A percentile compares a stretch with the other conserved stretches of the same genome.
phyloP scores from a whole-genome alignment of 1,140 invertebrate genomes.

The Cherax destructor region DNA sequence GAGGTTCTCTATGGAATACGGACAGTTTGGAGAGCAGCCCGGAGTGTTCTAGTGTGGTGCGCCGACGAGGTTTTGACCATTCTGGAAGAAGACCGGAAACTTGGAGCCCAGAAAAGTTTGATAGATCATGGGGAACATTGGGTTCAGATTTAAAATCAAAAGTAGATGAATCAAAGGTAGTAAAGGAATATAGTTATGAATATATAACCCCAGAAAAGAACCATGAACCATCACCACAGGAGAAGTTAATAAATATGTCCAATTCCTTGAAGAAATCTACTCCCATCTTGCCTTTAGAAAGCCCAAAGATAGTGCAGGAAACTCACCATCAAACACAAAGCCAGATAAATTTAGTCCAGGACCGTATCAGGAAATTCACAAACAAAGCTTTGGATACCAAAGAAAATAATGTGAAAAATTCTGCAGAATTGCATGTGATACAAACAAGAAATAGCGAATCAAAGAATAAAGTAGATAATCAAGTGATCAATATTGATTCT shows the following conservation, averaged over 20 bases:
- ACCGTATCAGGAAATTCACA: conserved; percentile 78
- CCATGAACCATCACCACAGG: conserved; percentile 14
- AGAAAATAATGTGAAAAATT: conserved; percentile 47
- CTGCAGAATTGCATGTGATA: background rate
- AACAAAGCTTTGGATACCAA: conserved; percentile 45
- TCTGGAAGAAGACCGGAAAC: conserved; percentile 66
- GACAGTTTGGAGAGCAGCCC: conserved; percentile 49
- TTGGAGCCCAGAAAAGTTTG: conserved; percentile 72
- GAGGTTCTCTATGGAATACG: conserved; percentile 33
- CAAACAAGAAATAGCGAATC: conserved; percentile 9
- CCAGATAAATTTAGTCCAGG: conserved; percentile 77
- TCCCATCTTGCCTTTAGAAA: conserved; percentile 54
- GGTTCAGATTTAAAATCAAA: conserved; percentile 43
- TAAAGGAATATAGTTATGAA: conserved; percentile 70
- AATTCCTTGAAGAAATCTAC: conserved; percentile 57
- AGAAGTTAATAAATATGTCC: conserved; percentile 42
- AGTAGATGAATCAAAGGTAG: conserved; percentile 64
- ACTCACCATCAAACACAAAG: conserved; percentile 74
- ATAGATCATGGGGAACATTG: conserved; percentile 53
- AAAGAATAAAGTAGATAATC: conserved; percentile 40
- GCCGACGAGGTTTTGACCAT: conserved; percentile 47
- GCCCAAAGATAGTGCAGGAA: conserved; percentile 70
- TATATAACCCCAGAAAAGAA: conserved; percentile 68
- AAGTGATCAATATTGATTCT: conserved; percentile 14
- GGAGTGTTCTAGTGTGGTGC: conserved; percentile 57